Evolutionary conservation across 2,797 vertebrate genomes (phyloP).

Genomic region (Lagocephalus sceleratus): DNA sequence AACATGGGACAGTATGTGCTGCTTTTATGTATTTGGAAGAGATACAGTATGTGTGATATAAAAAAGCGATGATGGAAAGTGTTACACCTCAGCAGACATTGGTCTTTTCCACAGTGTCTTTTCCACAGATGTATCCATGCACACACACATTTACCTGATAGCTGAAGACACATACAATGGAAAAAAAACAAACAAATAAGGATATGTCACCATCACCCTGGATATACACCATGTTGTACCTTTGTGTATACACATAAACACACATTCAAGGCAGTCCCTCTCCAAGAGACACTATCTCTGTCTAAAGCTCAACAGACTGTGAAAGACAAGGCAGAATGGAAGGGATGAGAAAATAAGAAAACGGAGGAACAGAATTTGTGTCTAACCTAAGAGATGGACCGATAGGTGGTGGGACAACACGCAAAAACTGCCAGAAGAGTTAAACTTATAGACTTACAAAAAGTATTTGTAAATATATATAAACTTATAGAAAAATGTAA

Average conservation of each 20-base stretch:
- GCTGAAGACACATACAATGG: slow-evolving; percentile 47
- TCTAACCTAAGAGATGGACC: slow-evolving; percentile 51
- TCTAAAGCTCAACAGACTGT: slow-evolving; percentile 69
- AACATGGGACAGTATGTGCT: not conserved
- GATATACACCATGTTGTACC: slow-evolving; percentile 47
- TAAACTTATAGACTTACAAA: not conserved
- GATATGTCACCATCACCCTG: slow-evolving; percentile 55
- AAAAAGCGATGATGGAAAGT: slow-evolving; percentile 35
- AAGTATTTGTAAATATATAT: too few species aligned
- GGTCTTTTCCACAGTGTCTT: slow-evolving; percentile 41
- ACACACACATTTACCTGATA: slow-evolving; percentile 42
- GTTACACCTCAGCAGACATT: slow-evolving; percentile 55
- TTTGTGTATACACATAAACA: slow-evolving; percentile 27
- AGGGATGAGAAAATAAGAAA: slow-evolving; percentile 67
- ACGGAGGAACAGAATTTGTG: slow-evolving; percentile 49
- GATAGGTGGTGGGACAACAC: slow-evolving; percentile 42
- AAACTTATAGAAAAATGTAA: not conserved
- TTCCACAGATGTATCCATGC: slow-evolving; percentile 53
- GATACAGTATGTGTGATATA: slow-evolving; percentile 32
- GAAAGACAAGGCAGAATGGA: slow-evolving; percentile 66
- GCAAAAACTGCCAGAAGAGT: slow-evolving; percentile 8
- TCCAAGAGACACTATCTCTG: slow-evolving; percentile 61
- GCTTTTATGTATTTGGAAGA: slow-evolving; percentile 25
- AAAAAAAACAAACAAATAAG: slow-evolving; percentile 58
- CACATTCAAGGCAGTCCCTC: slow-evolving; percentile 27